Evolutionary conservation across 2,797 vertebrate species (phyloP), one percentile per base, ranked within the genome.

Genomic region (Micromesistius poutassou): DNA sequence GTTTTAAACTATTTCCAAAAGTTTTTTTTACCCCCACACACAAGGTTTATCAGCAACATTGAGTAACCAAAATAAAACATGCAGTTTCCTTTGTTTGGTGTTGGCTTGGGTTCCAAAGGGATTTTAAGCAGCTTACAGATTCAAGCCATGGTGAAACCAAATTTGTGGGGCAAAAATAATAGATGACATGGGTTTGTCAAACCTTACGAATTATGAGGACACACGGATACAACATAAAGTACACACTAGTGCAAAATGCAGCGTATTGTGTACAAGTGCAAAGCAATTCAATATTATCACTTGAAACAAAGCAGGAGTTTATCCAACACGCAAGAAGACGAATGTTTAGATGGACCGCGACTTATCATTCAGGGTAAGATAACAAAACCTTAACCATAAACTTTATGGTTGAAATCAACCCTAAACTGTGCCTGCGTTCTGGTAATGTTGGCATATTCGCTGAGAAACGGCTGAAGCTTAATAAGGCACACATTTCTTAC

Each of bases 401-500:
- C 25, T 28, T 28, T 62, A 16, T 42, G 14, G 14, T 68, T 68
- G 5, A 62, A 62, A 62, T 71, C 9, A 30, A 30, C 68, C n/a
- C n/a, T 30, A 30, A 28, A 31, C 25, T 31, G 12, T 4, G 30
- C n/a, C 66, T 9, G 68, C 4, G 55, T 30, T 71, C 9, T 71
- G 28, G 30, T 71, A 78, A 80, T 82, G 80, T 88, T 88, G 86
- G 88, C 80, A 71, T 84, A 78, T 87, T 42, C 73, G 81, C 73
- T 28, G 62, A 68, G 74, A 42, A 46, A 74, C 73, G 77, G 81
- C 76, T 55, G 89, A 91, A 90, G 88, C 82, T 88, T 80, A 82
- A 71, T 91, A 93, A 92, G 92, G 91, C 92, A 93, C 92, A 80
- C 89, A 73, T 84, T 8, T 46, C 35, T 46, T 38, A 30, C 36